Evolutionary conservation across 2,113 vertebrate species (phyloP).

Genomic region (Ifrita kowaldi): DNA sequence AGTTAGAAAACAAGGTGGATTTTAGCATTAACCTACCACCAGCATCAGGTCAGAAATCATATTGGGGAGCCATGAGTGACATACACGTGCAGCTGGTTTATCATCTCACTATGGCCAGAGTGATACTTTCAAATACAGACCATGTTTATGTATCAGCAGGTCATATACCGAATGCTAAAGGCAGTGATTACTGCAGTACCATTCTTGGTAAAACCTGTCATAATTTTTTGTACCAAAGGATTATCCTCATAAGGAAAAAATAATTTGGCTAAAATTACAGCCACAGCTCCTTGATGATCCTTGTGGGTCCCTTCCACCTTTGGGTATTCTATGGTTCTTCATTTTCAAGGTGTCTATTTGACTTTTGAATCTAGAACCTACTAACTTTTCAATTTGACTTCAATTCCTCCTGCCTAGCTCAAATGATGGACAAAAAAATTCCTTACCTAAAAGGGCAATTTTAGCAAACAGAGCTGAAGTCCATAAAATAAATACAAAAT

Average conservation of each 20-base stretch:
- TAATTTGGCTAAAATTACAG: neutral
- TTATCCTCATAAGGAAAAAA: neutral
- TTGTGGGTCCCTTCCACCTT: neutral
- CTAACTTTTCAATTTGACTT: neutral
- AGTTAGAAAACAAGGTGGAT: neutral
- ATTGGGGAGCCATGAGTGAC: neutral
- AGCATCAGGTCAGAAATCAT: neutral
- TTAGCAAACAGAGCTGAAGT: neutral
- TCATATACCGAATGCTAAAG: neutral
- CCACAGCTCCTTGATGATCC: neutral
- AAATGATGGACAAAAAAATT: neutral
- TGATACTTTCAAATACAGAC: neutral
- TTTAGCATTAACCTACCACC: neutral
- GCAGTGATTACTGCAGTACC: neutral
- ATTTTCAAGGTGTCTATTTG: neutral
- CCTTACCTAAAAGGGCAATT: neutral
- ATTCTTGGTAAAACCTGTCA: neutral
- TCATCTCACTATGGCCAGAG: neutral
- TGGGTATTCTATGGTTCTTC: neutral
- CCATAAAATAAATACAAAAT: neutral
- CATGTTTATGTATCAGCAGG: neutral
- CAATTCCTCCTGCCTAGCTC: neutral
- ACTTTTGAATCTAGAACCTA: neutral
- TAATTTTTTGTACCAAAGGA: neutral
- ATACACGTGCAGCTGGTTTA: neutral